Evolutionary conservation across 2,888 invertebrate species (phyloP).

Genomic region (Actias luna): DNA sequence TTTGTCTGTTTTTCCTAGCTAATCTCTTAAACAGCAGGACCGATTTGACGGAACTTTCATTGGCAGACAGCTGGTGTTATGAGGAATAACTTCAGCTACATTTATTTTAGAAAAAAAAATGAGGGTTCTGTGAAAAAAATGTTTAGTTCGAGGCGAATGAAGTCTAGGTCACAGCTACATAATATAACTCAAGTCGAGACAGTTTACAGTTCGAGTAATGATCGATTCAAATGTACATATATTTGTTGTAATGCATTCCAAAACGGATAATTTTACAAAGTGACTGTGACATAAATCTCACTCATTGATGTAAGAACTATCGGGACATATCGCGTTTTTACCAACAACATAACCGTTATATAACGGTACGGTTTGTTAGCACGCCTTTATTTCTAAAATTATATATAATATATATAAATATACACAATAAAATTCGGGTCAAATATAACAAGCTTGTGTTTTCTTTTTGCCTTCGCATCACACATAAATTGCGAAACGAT

Average conservation of each 20-base stretch:
- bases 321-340: constrained; percentile 7
- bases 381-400: constrained; percentile 1
- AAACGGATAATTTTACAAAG: not conserved
- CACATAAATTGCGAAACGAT: not conserved
- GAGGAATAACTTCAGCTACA: too few species aligned
- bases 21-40: too few species aligned
- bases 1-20: too few species aligned
- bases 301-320: not conserved
- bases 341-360: constrained; percentile 2
- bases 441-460: not conserved
- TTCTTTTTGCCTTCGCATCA: not conserved
- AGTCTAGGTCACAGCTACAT: too few species aligned
- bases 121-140: too few species aligned
- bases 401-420: not conserved
- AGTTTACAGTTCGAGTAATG: not conserved
- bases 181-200: too few species aligned
- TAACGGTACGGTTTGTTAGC: constrained; percentile 6
- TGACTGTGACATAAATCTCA: not conserved
- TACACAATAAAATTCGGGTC: not conserved
- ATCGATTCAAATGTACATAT: not conserved
- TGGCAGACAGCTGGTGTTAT: too few species aligned
- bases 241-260: not conserved
- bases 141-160: too few species aligned
- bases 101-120: too few species aligned
- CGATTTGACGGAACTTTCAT: too few species aligned